Base-by-base conservation (phyloP, 2,888 invertebrate species). In the Andricus curvator region DNA sequence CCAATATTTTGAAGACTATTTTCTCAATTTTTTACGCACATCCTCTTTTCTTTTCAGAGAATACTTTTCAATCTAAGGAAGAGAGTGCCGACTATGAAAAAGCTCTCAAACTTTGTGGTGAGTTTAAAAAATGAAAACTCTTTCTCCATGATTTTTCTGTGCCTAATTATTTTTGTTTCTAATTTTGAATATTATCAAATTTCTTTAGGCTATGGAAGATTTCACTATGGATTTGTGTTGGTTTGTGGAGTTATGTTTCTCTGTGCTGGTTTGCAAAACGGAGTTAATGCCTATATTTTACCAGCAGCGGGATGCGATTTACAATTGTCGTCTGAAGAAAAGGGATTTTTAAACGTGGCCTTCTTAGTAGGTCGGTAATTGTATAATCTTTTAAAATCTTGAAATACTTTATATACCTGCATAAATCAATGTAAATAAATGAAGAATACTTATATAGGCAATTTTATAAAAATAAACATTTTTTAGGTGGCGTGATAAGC, bases 221-320 rank as follows among this genome's bases (percentile, higher is more conserved):
- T 96, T 92, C 96, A 96, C 88, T 94, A 94, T 80, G 93, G 94
- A 80, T 93, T 95, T 13, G 92, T 96, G 48, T 91, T 95, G 0
- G 94, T 96, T 0, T 96, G 96, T 90, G 95, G 96, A 0, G 92
- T 94, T 82, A 94, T 95, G 67, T 94, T 96, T 89, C 92, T 96
- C 85, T 94, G 94, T 4, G 94, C 95, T 2, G 96, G 96, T 37
- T 94, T 95, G 68, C 95, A 96, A 91, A 95, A 95, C 92, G 95
- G 95, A 79, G 93, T 95, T 2, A 94, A 96, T 89, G 96, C 96
- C 0, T 96, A 96, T 90, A 95, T 96, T 56, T 93, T 97, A 74
- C 96, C 96, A 0, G 95, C 96, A 0, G 96, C 96, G 2, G 94
- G 95, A 82, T 96, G 96, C 88, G 96, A 96, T 86, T 94, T 97